Base-by-base conservation (phyloP, 1,140 invertebrate species). In the Andricus grossulariae region DNA sequence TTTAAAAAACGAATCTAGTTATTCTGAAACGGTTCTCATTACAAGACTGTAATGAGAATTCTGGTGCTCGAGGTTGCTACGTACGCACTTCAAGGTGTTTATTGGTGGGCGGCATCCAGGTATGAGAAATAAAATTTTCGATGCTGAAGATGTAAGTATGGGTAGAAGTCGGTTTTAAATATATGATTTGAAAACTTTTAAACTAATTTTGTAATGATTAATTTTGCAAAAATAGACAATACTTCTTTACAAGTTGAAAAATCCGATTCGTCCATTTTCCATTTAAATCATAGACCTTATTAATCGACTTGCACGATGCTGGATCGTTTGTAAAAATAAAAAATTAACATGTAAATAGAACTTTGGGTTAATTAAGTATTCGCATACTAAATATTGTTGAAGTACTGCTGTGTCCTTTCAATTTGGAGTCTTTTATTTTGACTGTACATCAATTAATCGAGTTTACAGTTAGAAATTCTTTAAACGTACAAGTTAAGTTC, bases 41-140 rank as follows among this genome's bases (percentile, higher is more conserved):
- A 72, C 54, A 72, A 21, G 13, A 32, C 50, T 54, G 52, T 51
- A 72, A 50, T 52, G 19, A 50, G 39, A 75, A 71, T 50, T 71
- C 15, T 13, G 54, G 39, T 74, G 73, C 51, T 74, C 45, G 10
- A 72, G 16, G 15, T 70, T 18, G 15, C 25, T 16, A 19, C 15
- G n/a, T 8, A 21, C 19, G 7, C 32, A 45, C 15, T 45, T 45
- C 3, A 32, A 32, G 16, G 25, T 12, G 15, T 70, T 45, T 19
- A 8, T 55, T 32, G 54, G 32, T 52, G 73, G 21, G 18, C 52
- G 8, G 2, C 5, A 50, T 50, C 19, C 21, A 21, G 25, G 19
- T 72, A 51, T 18, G 50, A 39, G 39, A 72, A 19, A 21, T 25
- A 73, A 39, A 25, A 3, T 52, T n/a, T 32, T 52, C 15, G 12